Evolutionary conservation across 2,888 invertebrate genomes (phyloP).

Genomic region (Yponomeuta evonymella): DNA sequence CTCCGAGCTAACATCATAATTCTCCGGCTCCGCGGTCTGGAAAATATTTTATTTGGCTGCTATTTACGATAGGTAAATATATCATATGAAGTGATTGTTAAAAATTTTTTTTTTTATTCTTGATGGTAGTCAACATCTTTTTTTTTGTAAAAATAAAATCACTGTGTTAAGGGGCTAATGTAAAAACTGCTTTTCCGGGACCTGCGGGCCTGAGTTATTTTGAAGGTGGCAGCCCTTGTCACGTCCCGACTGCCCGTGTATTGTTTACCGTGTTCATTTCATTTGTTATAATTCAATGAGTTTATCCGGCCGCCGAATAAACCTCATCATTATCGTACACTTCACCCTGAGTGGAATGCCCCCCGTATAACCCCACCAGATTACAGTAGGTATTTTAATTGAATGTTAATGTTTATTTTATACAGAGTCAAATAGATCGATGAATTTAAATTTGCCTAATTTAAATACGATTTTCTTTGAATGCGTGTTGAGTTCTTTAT

Average conservation of each 20-base stretch:
- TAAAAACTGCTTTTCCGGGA: too few species aligned
- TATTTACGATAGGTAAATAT: too few species aligned
- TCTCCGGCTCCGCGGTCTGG: too few species aligned
- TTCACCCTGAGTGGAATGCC: conserved; percentile 51
- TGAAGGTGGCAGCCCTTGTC: conserved; percentile 19
- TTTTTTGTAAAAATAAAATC: too few species aligned
- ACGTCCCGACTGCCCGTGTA: conserved; percentile 63
- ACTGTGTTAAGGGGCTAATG: too few species aligned
- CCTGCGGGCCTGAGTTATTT: not conserved
- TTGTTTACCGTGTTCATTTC: conserved; percentile 71
- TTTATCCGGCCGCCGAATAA: conserved; percentile 45
- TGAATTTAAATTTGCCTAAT: conserved; percentile 29
- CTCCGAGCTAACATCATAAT: too few species aligned
- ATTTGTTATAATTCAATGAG: conserved; percentile 57
- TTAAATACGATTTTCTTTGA: conserved; percentile 2
- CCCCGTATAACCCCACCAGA: conserved; percentile 37
- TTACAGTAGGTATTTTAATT: conserved; percentile 47
- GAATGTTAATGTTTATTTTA: conserved; percentile 53
- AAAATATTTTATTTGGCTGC: too few species aligned
- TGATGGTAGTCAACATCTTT: too few species aligned
- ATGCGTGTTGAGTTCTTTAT: conserved; percentile 8
- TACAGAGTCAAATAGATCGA: conserved; percentile 41
- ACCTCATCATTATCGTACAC: conserved; percentile 56
- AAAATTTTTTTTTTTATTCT: too few species aligned
- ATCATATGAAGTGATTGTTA: too few species aligned